phyloP scores from a whole-genome alignment of 2,888 invertebrate genomes.

The Erebia epiphron region DNA sequence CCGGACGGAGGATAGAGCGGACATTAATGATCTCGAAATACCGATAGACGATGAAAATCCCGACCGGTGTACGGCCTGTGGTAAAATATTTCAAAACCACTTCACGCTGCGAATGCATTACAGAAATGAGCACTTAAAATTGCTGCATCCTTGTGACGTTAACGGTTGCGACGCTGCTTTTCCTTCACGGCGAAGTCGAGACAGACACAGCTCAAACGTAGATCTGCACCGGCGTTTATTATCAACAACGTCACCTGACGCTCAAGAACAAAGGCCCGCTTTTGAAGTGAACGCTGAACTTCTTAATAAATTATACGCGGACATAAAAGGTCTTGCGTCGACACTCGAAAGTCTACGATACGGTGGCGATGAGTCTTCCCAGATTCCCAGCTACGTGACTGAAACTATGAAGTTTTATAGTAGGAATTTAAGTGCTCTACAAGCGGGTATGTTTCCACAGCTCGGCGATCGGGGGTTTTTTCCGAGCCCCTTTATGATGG shows the following conservation, averaged over 20 bases:
- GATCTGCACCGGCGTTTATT: constrained; percentile 78
- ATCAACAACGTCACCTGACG: constrained; percentile 74
- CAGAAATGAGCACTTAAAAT: constrained; percentile 94
- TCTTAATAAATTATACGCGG: constrained; percentile 91
- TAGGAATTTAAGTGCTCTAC: constrained; percentile 70
- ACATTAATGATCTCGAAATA: constrained; percentile 86
- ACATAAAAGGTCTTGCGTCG: constrained; percentile 84
- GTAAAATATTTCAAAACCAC: constrained; percentile 95
- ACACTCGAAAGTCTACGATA: constrained; percentile 86
- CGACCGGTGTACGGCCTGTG: constrained; percentile 92
- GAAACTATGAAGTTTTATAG: constrained; percentile 81
- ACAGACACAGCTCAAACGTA: constrained; percentile 83
- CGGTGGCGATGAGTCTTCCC: constrained; percentile 71
- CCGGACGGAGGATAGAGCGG: constrained; percentile 67
- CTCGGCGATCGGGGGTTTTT: constrained; percentile 72
- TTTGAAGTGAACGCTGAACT: constrained; percentile 91
- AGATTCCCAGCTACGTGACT: constrained; percentile 72
- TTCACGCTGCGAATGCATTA: constrained; percentile 95
- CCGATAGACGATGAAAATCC: constrained; percentile 95
- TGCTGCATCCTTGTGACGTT: constrained; percentile 94
- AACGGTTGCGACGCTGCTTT: constrained; percentile 96
- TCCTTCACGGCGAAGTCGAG: constrained; percentile 89
- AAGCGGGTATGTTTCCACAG: constrained; percentile 73
- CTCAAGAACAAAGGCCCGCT: constrained; percentile 79
- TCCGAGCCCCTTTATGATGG: constrained; percentile 73